These are phyloP conservation scores for Orius insidiosus DNA, from an alignment of 1,140 invertebrate genomes.

Conservation along the genomic window DNA sequence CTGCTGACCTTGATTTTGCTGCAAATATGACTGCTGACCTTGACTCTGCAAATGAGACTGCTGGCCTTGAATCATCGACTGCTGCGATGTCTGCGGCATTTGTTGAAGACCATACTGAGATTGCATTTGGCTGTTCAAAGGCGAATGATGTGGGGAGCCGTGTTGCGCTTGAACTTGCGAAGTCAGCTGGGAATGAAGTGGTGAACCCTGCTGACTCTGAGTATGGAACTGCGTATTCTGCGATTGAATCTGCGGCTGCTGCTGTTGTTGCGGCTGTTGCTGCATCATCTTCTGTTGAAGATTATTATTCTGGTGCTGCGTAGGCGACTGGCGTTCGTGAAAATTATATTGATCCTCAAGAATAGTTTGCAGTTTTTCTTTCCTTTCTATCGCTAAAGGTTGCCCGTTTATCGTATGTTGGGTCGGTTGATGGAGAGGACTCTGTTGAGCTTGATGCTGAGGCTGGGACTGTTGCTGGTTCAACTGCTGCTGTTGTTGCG, in stretches of 20 bases:
- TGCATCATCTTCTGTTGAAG: conserved; percentile 9
- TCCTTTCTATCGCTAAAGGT: neutral
- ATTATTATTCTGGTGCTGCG: conserved; percentile 15
- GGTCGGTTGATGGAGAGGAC: too few relatives aligned
- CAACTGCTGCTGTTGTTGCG: conserved; percentile 17
- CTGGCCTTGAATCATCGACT: neutral
- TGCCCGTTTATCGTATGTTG: conserved; percentile 4
- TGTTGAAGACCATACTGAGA: neutral
- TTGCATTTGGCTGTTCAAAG: conserved; percentile 6
- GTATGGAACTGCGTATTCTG: conserved; percentile 14
- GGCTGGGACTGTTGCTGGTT: conserved; percentile 13
- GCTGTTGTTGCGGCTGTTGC: conserved; percentile 8
- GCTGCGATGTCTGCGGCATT: conserved; percentile 9
- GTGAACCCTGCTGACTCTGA: conserved; percentile 10
- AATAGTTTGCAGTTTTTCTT: neutral
- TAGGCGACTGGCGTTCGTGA: conserved; percentile 7
- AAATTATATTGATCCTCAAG: neutral
- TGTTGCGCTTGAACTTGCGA: conserved; percentile 14
- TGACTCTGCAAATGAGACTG: neutral
- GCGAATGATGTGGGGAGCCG: conserved; percentile 14
- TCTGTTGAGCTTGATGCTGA: conserved; percentile 10
- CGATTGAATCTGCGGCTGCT: conserved; percentile 16
- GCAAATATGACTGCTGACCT: neutral
- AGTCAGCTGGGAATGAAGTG: conserved; percentile 11
- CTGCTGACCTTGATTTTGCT: conserved; percentile 6